Conservation (phyloP, 2,797 vertebrate species). For the Bovichtus diacanthus region DNA sequence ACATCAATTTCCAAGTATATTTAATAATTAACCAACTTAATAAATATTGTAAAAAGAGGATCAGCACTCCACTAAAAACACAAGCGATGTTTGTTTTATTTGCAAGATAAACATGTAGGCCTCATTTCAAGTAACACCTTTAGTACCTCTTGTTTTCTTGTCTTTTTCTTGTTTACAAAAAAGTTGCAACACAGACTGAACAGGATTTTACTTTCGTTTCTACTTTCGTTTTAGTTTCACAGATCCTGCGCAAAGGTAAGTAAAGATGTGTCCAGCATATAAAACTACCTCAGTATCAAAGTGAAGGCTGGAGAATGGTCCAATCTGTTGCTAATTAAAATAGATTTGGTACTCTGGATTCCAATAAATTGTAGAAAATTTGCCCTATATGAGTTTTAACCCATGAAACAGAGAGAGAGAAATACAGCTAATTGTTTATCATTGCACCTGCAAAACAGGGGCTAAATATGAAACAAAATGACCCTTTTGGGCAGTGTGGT, state of each 20-base stretch:
- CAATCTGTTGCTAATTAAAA: constrained; percentile 27
- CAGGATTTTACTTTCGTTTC: constrained; percentile 4
- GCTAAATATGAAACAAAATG: constrained; percentile 12
- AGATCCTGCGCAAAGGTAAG: constrained; percentile 28
- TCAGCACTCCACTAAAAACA: constrained; percentile 4
- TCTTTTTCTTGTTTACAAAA: constrained; percentile 7
- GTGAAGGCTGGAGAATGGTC: neutral
- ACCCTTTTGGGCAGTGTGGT: neutral
- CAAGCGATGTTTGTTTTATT: constrained; percentile 13
- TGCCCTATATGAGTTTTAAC: neutral
- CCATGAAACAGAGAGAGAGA: neutral
- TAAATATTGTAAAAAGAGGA: constrained; percentile 52
- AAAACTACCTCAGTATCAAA: constrained; percentile 17
- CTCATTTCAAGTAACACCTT: constrained; percentile 16
- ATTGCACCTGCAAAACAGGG: constrained; percentile 23
- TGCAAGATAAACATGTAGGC: neutral
- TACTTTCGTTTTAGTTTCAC: too few species aligned
- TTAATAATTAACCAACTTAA: constrained; percentile 61
- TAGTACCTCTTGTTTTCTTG: constrained; percentile 3
- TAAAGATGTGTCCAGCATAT: constrained; percentile 44
- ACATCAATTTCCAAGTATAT: constrained; percentile 58
- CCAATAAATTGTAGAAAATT: neutral
- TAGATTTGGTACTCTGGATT: neutral
- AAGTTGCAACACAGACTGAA: constrained; percentile 24
- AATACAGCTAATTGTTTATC: constrained; percentile 7